Conservation (phyloP, 2,888 invertebrate species). For the Drosophila atroscutellata region DNA sequence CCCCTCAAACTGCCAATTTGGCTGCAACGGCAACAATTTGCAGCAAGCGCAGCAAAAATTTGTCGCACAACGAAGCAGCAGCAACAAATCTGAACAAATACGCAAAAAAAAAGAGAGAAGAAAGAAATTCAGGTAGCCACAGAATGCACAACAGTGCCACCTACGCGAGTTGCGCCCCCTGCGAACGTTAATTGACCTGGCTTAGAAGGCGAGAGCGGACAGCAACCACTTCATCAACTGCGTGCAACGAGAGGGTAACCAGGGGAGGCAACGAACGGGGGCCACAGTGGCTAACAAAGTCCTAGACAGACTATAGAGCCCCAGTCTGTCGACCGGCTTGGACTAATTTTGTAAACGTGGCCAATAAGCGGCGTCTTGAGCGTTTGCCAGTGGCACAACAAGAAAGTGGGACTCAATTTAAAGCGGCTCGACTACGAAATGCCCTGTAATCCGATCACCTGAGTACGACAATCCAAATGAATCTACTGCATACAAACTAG, state of each 20-base stretch:
- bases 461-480: not conserved
- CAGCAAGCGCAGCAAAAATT: constrained; percentile 29
- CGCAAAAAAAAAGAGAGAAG: not conserved
- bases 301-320: constrained; percentile 9
- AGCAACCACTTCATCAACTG: constrained; percentile 62
- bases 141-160: constrained; percentile 31
- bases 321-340: constrained; percentile 17
- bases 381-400: constrained; percentile 51
- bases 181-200: constrained; percentile 69
- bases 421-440: not conserved
- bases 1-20: constrained; percentile 5
- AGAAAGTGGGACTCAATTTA: not conserved
- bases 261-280: no score
- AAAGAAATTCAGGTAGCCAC: constrained; percentile 57
- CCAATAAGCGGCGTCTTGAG: constrained; percentile 67
- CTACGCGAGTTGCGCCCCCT: constrained; percentile 36
- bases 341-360: constrained; percentile 81
- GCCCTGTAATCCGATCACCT: not conserved
- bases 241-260: not conserved
- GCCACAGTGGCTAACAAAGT: constrained; percentile 5
- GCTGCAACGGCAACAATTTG: constrained; percentile 27
- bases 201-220: constrained; percentile 26
- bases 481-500: not conserved
- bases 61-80: constrained; percentile 34
- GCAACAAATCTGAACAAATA: constrained; percentile 25